Conservation (phyloP, 2,888 invertebrate genomes). For the Iselma pallidipennis region DNA sequence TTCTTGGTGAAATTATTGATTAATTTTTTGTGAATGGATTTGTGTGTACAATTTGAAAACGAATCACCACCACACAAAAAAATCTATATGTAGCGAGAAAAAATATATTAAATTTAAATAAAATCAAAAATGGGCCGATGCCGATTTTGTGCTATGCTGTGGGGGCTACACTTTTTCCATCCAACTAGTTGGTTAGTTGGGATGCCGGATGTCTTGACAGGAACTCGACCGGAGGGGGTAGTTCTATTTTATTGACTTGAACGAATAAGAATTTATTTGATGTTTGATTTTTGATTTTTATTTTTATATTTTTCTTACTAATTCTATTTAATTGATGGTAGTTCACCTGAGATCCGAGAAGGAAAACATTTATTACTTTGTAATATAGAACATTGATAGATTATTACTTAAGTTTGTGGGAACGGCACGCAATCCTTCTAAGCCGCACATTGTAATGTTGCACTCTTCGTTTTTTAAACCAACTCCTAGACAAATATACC, state of each 20-base stretch:
- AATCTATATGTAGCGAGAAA: no score
- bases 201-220: slow-evolving; percentile 23
- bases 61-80: no score
- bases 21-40: slow-evolving; percentile 13
- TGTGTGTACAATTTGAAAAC: neutral
- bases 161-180: neutral
- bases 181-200: neutral
- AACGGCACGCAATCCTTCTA: neutral
- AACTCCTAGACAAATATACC: no score
- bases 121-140: slow-evolving; percentile 10
- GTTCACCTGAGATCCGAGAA: slow-evolving; percentile 15
- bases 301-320: neutral
- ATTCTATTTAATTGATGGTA: no score
- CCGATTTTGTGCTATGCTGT: slow-evolving; percentile 25
- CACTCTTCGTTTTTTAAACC: no score
- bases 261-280: neutral
- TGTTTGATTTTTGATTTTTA: neutral
- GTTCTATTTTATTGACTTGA: neutral
- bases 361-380: neutral
- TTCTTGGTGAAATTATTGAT: slow-evolving; percentile 26
- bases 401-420: slow-evolving; percentile 5
- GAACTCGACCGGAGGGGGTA: slow-evolving; percentile 22
- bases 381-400: neutral
- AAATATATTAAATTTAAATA: neutral
- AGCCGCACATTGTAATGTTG: no score